Base-by-base conservation (phyloP, 2,888 invertebrate genomes). In the Minunthozetes semirufus region DNA sequence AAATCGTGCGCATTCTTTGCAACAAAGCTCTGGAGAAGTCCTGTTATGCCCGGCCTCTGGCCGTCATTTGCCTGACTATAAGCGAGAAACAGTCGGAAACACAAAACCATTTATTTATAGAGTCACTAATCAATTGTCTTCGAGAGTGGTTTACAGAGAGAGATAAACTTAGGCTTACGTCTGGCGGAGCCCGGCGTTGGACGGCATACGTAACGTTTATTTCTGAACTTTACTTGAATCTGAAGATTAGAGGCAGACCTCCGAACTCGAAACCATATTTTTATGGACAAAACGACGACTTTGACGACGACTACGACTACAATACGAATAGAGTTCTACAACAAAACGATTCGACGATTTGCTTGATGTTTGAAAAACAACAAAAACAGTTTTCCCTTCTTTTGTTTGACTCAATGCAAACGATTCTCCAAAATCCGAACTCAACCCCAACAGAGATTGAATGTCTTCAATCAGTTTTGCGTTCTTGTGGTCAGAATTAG, bases 121-220 rank as follows among this genome's bases (percentile, higher is more conserved):
- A 94, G 85, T 91, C 92, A 50, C 85, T 94, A 79, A 86, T 94
- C 79, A 94, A 94, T 83, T 92, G 90, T 56, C 93, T 92, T 83
- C 91, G 93, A 83, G 92, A 93, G 83, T 91, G 90, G 90, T 93
- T 91, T 84, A 92, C 92, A 83, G 92, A 93, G 84, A 84, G 90
- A 50, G 89, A 89, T 79, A 88, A 89, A 83, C 85, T 88, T 80
- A 84, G 85, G 38, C 81, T 83, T 9, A 75, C 78, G 0, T 73
- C 76, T 13, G 72, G 73, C 19, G 77, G 75, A 22, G 86, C 88
- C 53, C 87, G 88, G 13, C 76, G 89, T 87, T 81, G 90, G 89
- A 81, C 82, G 81, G 91, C 92, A 79, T 93, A 92, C 85, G 92
- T 93, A 87, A 90, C 90, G 83, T 92, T 93, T 86, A 86, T 93